Conservation (phyloP, 2,888 invertebrate species). For the Zelleria hepariella region DNA sequence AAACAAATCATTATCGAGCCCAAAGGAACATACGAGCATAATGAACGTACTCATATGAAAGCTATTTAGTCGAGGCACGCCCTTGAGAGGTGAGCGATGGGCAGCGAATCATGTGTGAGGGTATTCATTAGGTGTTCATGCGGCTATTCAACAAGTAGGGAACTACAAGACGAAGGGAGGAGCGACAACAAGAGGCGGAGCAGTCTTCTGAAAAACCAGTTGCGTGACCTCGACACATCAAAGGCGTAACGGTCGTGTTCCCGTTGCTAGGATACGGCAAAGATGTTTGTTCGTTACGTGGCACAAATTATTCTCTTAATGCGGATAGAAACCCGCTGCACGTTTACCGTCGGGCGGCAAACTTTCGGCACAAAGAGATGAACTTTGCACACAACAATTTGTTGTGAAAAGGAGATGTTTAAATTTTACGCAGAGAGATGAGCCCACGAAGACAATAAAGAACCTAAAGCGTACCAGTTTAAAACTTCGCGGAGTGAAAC, state of each 20-base stretch:
- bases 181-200: slow-evolving; percentile 27
- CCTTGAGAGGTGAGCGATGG: slow-evolving; percentile 18
- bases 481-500: slow-evolving; percentile 53
- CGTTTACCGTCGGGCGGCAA: slow-evolving; percentile 23
- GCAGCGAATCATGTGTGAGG: slow-evolving; percentile 45
- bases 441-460: slow-evolving; percentile 58
- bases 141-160: slow-evolving; percentile 53
- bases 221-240: slow-evolving; percentile 50
- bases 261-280: slow-evolving; percentile 52
- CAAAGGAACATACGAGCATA: neutral
- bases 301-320: slow-evolving; percentile 18
- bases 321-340: slow-evolving; percentile 12
- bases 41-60: neutral
- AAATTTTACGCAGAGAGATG: slow-evolving; percentile 49
- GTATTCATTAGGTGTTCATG: slow-evolving; percentile 45
- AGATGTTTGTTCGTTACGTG: slow-evolving; percentile 43
- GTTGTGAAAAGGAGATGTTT: slow-evolving; percentile 41
- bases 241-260: slow-evolving; percentile 46
- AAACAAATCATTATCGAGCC: slow-evolving; percentile 6
- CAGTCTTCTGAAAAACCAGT: slow-evolving; percentile 40
- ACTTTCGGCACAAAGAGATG: slow-evolving; percentile 26
- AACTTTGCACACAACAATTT: slow-evolving; percentile 38
- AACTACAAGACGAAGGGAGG: slow-evolving; percentile 60
- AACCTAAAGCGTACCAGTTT: slow-evolving; percentile 61
- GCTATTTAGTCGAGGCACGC: neutral